These are phyloP conservation scores for Anas bahamensis DNA, from an alignment of 2,797 vertebrate species.

Conservation along the genomic window DNA sequence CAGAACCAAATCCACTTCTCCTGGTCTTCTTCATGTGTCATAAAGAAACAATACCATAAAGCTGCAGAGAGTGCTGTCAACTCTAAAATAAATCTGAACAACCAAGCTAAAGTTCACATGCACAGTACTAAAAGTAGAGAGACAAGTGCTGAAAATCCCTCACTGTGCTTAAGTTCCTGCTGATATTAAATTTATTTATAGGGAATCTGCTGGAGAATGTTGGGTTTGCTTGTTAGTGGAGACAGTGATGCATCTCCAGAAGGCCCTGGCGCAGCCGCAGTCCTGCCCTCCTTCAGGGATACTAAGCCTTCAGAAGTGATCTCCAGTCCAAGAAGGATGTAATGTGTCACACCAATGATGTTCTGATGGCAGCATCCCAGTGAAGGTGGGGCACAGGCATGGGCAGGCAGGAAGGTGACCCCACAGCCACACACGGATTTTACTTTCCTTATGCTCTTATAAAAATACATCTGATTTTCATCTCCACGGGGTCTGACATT, in stretches of 20 bases:
- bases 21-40: constrained; percentile 33
- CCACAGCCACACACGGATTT: not conserved
- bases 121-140: not conserved
- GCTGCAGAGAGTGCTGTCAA: not conserved
- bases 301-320: not conserved
- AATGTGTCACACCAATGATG: accelerated
- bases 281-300: not conserved
- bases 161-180: not conserved
- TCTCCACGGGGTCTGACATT: not conserved
- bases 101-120: not conserved
- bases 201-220: not conserved
- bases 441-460: not conserved
- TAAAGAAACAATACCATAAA: not conserved
- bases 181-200: not conserved
- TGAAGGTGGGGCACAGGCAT: not conserved
- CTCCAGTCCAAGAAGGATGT: not conserved
- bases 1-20: not conserved
- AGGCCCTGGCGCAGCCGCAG: not conserved
- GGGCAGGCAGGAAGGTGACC: not conserved
- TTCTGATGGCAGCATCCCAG: not conserved
- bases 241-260: not conserved
- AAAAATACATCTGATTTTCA: not conserved
- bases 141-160: not conserved
- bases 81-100: not conserved
- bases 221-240: not conserved